A percentile compares a stretch with the other conserved stretches of the same genome.
These are phyloP conservation scores for Synanthedon andrenaeformis DNA, from an alignment of 2,888 invertebrate species.

Conservation along the genomic window DNA sequence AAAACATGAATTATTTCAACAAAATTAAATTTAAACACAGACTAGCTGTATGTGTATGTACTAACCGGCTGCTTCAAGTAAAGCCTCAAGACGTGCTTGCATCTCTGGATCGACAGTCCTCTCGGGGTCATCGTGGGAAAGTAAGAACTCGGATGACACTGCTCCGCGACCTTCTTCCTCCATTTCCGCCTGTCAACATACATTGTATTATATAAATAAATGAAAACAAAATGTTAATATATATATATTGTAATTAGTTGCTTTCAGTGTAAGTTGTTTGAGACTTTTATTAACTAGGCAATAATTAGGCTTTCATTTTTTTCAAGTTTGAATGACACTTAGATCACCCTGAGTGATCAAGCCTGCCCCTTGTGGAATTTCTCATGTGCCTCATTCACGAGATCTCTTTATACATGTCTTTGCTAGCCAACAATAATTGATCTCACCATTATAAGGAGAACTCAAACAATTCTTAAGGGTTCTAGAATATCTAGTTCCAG, in stretches of 20 bases:
- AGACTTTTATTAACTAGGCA: not conserved
- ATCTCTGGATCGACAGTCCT: slow-evolving; percentile 85
- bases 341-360: too few relatives aligned
- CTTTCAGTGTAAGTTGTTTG: not conserved
- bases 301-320: not conserved
- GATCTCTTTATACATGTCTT: too few relatives aligned
- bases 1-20: too few relatives aligned
- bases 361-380: too few relatives aligned
- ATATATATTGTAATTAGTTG: not conserved
- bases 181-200: slow-evolving; percentile 56
- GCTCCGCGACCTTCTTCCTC: slow-evolving; percentile 59
- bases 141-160: slow-evolving; percentile 62
- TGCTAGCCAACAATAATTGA: too few relatives aligned
- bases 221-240: slow-evolving; percentile 2
- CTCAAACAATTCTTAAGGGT: too few relatives aligned
- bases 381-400: too few relatives aligned
- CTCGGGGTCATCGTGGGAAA: slow-evolving; percentile 72
- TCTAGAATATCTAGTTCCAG: too few relatives aligned
- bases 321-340: too few relatives aligned
- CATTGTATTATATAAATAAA: slow-evolving; percentile 2
- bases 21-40: too few relatives aligned
- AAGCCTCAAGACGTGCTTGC: slow-evolving; percentile 90
- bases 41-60: slow-evolving; percentile 5
- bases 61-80: slow-evolving; percentile 89
- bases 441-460: too few relatives aligned